Conservation (phyloP, 2,113 vertebrate species). For the Tragulus kanchil region DNA sequence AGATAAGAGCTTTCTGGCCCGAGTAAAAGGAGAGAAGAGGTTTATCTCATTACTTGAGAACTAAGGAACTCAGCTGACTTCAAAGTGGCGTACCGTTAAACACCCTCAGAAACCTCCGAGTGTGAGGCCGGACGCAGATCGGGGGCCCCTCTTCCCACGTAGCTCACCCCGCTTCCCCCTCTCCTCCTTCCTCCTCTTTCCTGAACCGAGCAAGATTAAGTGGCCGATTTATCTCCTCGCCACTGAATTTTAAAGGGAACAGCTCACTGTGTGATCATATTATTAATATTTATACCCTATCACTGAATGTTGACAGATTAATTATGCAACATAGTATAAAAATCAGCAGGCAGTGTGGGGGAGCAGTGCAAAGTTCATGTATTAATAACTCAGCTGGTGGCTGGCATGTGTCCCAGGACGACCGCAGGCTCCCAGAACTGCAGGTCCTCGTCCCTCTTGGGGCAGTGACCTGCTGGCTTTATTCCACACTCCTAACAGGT, state of each 20-base stretch:
- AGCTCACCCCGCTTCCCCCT: background rate
- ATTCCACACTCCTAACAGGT: background rate
- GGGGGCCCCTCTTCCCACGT: conserved; percentile 59
- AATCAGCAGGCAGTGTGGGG: conserved; percentile 87
- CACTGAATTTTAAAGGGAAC: conserved; percentile 88
- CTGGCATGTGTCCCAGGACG: conserved; percentile 54
- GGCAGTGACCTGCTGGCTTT: background rate
- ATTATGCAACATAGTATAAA: conserved; percentile 90
- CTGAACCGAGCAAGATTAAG: conserved; percentile 87
- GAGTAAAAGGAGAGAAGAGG: background rate
- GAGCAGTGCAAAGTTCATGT: conserved; percentile 86
- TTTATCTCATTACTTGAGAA: conserved; percentile 32
- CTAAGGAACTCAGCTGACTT: conserved; percentile 29
- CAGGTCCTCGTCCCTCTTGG: no score
- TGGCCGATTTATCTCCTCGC: conserved; percentile 85
- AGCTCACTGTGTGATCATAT: conserved; percentile 88
- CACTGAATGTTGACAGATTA: conserved; percentile 92
- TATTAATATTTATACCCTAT: conserved; percentile 92
- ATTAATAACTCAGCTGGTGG: conserved; percentile 84
- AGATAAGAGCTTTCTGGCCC: background rate
- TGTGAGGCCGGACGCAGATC: conserved; percentile 45
- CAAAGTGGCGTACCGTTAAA: background rate
- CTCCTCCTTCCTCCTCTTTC: conserved; percentile 74
- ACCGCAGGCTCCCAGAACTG: background rate
- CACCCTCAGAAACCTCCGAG: background rate